Evolutionary conservation across 2,113 vertebrate species (phyloP).

Genomic region (Aviceda subcristata): DNA sequence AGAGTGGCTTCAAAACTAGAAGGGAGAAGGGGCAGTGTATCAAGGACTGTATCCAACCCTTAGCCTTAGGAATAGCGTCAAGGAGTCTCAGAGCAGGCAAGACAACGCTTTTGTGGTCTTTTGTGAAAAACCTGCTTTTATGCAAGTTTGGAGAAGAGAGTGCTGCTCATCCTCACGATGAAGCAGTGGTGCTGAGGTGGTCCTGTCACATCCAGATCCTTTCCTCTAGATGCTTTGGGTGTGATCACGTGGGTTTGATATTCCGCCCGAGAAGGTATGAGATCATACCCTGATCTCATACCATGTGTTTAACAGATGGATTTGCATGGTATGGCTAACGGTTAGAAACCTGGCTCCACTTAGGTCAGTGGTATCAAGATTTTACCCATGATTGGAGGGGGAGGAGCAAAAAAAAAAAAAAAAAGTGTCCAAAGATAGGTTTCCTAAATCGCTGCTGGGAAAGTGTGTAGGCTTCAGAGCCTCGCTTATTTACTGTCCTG

Average conservation of each 20-base stretch:
- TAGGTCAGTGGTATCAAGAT: constrained; percentile 50
- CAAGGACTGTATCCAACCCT: neutral
- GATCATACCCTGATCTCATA: constrained; percentile 17
- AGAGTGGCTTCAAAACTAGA: neutral
- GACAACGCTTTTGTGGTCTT: neutral
- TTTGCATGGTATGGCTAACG: neutral
- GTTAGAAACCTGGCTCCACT: constrained; percentile 50
- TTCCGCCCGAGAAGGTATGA: constrained; percentile 30
- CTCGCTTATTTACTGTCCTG: neutral
- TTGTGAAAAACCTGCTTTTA: neutral
- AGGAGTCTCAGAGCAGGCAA: neutral
- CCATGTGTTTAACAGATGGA: constrained; percentile 54
- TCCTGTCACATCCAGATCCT: neutral
- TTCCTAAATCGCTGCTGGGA: constrained; percentile 11
- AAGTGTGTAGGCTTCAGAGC: neutral
- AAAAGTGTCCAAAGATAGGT: constrained; percentile 8
- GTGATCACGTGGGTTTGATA: neutral
- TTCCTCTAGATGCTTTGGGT: neutral
- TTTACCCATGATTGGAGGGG: constrained; percentile 22
- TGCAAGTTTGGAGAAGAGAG: neutral
- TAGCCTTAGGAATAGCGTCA: neutral
- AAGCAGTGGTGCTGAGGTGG: neutral
- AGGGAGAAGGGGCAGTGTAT: neutral
- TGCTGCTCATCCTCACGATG: neutral
- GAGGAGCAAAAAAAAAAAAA: neutral